Evolutionary conservation across 2,888 invertebrate species (phyloP).

Genomic region (Ornithoptera priamus): DNA sequence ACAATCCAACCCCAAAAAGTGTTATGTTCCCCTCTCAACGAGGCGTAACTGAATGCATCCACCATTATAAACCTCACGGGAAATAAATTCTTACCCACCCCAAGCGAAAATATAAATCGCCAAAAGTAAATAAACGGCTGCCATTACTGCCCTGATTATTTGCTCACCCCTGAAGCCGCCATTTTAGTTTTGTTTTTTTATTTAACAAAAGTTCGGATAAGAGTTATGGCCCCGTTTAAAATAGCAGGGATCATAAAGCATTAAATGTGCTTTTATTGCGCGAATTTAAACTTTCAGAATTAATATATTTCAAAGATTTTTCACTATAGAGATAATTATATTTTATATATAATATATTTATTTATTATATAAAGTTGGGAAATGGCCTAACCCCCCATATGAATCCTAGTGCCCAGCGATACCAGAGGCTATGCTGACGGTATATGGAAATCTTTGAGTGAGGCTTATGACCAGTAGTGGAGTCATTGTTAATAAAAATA

Average conservation of each 20-base stretch:
- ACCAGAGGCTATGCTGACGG: too few species aligned
- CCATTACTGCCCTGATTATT: slow-evolving; percentile 78
- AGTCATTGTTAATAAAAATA: too few species aligned
- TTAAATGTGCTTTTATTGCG: slow-evolving; percentile 15
- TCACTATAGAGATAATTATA: background rate
- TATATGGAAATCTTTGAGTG: too few species aligned
- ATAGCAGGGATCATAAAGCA: slow-evolving; percentile 16
- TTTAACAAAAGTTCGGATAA: slow-evolving; percentile 32
- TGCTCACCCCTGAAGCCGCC: slow-evolving; percentile 64
- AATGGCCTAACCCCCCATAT: too few species aligned
- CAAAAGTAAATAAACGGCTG: slow-evolving; percentile 76
- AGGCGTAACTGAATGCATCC: slow-evolving; percentile 70
- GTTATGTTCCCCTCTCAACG: slow-evolving; percentile 60
- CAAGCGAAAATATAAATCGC: slow-evolving; percentile 65
- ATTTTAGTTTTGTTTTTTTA: slow-evolving; percentile 58
- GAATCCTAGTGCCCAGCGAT: too few species aligned
- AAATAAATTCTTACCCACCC: slow-evolving; percentile 57
- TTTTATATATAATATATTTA: too few species aligned
- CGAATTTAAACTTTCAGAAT: slow-evolving; percentile 10
- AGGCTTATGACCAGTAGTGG: too few species aligned
- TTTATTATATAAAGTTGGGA: too few species aligned
- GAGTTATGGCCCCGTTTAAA: slow-evolving; percentile 25
- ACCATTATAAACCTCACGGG: slow-evolving; percentile 60
- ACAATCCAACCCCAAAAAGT: slow-evolving; percentile 41
- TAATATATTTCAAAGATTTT: background rate